Evolutionary conservation across 2,888 invertebrate species (phyloP).

Genomic region (Nasonia oneida): DNA sequence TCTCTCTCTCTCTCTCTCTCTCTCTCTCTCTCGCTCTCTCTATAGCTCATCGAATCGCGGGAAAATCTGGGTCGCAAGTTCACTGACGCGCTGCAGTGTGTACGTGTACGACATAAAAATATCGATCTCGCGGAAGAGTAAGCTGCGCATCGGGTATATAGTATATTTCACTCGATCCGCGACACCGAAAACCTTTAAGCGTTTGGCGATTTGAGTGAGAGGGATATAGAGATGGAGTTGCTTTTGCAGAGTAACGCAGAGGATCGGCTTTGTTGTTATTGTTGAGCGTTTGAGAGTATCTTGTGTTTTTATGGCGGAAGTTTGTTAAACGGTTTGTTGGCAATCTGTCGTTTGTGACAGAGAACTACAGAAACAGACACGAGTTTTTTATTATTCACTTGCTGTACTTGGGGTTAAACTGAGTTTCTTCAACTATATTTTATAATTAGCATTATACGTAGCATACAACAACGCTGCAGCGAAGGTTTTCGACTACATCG

Average conservation of each 20-base stretch:
- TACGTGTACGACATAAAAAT: constrained; percentile 41
- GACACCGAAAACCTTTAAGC: neutral
- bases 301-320: no score
- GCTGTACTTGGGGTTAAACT: no score
- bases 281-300: neutral
- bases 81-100: constrained; percentile 66
- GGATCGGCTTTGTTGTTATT: neutral
- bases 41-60: constrained; percentile 61
- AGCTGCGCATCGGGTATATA: neutral
- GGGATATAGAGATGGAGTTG: neutral
- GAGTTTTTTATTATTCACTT: no score
- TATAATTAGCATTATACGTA: neutral
- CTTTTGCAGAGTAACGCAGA: neutral
- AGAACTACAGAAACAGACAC: no score
- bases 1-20: no score
- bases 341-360: no score
- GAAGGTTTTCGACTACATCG: constrained; percentile 54
- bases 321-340: no score
- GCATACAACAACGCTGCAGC: neutral
- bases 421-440: no score
- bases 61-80: constrained; percentile 76
- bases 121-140: constrained; percentile 42
- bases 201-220: neutral
- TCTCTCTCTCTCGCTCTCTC: neutral
- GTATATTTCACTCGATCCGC: constrained; percentile 6